Evolutionary conservation across 2,113 vertebrate species (phyloP).

Genomic region (Alces alces): DNA sequence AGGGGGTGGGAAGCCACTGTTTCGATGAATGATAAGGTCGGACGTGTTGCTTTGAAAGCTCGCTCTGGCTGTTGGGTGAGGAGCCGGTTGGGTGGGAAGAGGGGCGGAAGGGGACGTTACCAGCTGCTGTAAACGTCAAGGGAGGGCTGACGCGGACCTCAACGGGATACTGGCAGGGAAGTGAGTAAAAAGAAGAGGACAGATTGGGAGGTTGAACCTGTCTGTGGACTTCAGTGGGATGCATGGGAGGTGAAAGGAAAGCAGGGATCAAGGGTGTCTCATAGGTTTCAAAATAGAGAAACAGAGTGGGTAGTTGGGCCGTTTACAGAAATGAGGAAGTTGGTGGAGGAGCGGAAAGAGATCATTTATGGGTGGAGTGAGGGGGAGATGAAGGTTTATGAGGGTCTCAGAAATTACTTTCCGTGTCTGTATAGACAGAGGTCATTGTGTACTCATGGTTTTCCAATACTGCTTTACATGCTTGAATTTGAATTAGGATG

Average conservation of each 20-base stretch:
- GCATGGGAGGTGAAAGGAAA: background rate
- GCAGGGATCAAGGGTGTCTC: background rate
- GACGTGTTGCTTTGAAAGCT: background rate
- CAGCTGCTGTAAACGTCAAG: background rate
- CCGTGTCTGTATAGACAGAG: background rate
- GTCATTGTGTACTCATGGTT: background rate
- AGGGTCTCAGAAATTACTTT: background rate
- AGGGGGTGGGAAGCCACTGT: background rate
- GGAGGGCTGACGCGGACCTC: fast-evolving
- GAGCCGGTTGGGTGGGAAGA: background rate
- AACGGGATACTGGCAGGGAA: background rate
- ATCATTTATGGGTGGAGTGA: background rate
- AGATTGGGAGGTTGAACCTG: background rate
- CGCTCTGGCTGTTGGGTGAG: background rate
- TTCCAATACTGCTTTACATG: background rate
- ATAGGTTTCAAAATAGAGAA: background rate
- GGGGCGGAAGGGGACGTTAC: background rate
- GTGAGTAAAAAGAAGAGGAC: fast-evolving
- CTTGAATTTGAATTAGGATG: background rate
- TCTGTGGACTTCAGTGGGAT: background rate
- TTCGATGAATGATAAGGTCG: fast-evolving
- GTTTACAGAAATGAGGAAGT: fast-evolving
- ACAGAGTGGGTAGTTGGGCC: fast-evolving
- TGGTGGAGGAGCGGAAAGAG: background rate
- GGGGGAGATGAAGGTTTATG: background rate